Percentiles rank a stretch among this genome's conserved stretches.
Conservation (phyloP, 1,140 invertebrate genomes). For the Heliothis subflexa region DNA sequence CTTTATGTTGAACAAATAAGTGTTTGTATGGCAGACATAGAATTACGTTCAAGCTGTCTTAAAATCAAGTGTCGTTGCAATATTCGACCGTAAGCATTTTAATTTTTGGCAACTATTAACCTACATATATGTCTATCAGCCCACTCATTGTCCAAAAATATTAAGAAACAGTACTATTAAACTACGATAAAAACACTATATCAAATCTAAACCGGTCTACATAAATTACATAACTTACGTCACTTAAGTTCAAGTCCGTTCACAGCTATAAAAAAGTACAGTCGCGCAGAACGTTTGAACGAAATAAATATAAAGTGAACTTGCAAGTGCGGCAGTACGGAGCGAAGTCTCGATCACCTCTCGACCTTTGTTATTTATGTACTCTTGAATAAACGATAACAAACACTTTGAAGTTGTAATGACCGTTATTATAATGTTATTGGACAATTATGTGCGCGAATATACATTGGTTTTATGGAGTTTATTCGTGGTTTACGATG, state of each 20-base stretch:
- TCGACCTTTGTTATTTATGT: conserved; percentile 64
- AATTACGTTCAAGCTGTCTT: too few species aligned
- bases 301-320: background rate
- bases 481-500: background rate
- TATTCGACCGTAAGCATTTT: too few species aligned
- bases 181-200: background rate
- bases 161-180: too few species aligned
- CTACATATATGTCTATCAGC: too few species aligned
- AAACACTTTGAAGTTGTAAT: conserved; percentile 64
- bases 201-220: background rate
- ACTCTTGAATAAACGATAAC: conserved; percentile 55
- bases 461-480: conserved; percentile 28
- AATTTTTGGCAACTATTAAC: too few species aligned
- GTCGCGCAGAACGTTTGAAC: conserved; percentile 4
- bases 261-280: conserved; percentile 31
- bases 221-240: conserved; percentile 11
- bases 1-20: too few species aligned
- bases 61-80: too few species aligned
- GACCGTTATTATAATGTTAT: conserved; percentile 64
- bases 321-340: background rate
- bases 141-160: too few species aligned
- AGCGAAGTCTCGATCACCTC: conserved; percentile 50
- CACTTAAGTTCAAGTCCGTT: conserved; percentile 17
- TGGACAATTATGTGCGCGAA: conserved; percentile 55
- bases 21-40: too few species aligned